These are phyloP conservation scores for Coregonus ussuriensis DNA, from an alignment of 2,797 vertebrate species.

Conservation along the genomic window DNA sequence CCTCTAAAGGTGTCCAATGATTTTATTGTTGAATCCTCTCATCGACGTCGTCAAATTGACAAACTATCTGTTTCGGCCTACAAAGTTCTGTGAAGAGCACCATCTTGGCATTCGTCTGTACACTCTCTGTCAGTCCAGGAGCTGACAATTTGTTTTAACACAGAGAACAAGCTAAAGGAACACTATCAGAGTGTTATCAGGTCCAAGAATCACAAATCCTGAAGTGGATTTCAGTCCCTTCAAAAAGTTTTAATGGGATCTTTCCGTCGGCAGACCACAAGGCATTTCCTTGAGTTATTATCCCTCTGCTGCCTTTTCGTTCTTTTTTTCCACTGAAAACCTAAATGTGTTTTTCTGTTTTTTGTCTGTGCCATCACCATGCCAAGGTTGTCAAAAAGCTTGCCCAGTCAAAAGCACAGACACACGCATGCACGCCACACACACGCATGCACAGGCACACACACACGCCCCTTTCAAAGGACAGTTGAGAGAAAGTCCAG, in stretches of 20 bases:
- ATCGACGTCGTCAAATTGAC: neutral
- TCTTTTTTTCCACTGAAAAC: neutral
- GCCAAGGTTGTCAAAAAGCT: constrained; percentile 6
- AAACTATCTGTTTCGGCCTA: neutral
- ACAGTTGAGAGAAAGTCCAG: neutral
- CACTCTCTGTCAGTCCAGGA: constrained; percentile 7
- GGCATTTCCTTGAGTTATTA: constrained; percentile 38
- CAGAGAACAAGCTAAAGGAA: constrained; percentile 16
- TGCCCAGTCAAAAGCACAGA: constrained; percentile 13
- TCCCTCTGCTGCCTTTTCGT: constrained; percentile 3
- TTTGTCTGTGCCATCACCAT: constrained; percentile 15
- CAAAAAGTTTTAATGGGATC: constrained; percentile 39
- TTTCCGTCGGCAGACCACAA: constrained; percentile 48
- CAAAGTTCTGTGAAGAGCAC: neutral
- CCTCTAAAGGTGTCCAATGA: neutral
- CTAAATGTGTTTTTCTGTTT: neutral
- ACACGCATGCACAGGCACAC: neutral
- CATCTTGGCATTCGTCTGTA: constrained; percentile 18
- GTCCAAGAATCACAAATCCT: constrained; percentile 47
- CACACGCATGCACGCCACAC: no score
- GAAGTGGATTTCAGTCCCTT: constrained; percentile 39
- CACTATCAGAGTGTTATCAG: constrained; percentile 12
- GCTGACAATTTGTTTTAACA: constrained; percentile 37
- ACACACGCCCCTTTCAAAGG: neutral
- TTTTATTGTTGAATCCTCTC: neutral